Base-by-base conservation (phyloP, 64 coral and sea anemone genomes). In the Montipora sp. region DNA sequence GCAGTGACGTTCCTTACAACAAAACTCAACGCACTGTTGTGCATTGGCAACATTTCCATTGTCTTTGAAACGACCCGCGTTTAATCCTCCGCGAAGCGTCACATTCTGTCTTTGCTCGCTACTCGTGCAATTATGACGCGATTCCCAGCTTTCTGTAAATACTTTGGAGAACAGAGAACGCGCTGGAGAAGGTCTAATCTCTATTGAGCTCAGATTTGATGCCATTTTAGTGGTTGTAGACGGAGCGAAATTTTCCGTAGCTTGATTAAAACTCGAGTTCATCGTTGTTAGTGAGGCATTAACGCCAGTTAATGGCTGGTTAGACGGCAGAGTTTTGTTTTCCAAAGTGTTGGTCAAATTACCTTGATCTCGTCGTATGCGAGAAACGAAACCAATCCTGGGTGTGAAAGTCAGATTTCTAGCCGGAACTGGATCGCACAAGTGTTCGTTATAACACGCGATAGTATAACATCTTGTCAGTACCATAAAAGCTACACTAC, bases 401-500 rank as follows among this genome's bases (percentile, higher is more conserved):
- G 95, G 95, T 44, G 94, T 80, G 63, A 98, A 79, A 58, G 48
- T 92, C 48, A 98, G 79, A 77, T 80, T 94, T 78, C 73, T 79
- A 19, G 89, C 92, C 15, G 95, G 72, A 76, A 94, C 89, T 22
- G 95, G 89, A 63, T 73, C 60, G 48, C 95, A 98, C 7, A 79
- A 73, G 23, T 78, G 46, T 15, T 91, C 48, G 69, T 98, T 81
- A 11, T 98, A 88, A 20, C 95, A 98, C 27, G 95, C 83, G 45
- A 98, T 94, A 43, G 83, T 59, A 77, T 94, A 94, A 80, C 95
- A 98, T 73, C 92, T 90, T 79, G 83, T 91, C 19, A 92, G 36
- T 5, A 98, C 81, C 92, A 98, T 94, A 53, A 98, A 98, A 45
- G 95, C 95, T 7, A 98, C 95, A 87, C 69, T 94, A 58, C 95